Base-by-base conservation (phyloP, 1,140 invertebrate species). In the Notospermus geniculatus region DNA sequence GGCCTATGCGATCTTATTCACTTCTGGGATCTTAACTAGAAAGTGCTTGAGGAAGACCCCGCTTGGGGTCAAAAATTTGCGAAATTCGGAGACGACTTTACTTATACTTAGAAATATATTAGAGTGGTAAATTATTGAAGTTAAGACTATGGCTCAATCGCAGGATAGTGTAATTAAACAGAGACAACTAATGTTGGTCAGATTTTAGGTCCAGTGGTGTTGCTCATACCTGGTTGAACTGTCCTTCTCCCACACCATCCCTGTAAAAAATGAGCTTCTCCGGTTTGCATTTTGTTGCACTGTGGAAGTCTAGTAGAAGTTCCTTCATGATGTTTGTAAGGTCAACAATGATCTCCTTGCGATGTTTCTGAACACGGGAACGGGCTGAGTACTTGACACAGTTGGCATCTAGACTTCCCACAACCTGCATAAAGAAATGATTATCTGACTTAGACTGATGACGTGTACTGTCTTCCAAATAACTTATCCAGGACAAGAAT, bases 351-450 rank as follows among this genome's bases (percentile, higher is more conserved):
- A 97, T 94, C 82, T 98, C 95, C 64, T 75, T 43, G 65, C 93
- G 85, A 78, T 98, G 95, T 73, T 97, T 93, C 79, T 98, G 95
- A 53, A 98, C 95, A 54, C 95, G 86, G 53, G 98, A 95, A 25
- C 95, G 97, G 57, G 95, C 95, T 55, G 95, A 93, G 82, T 98
- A 98, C 22, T 95, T 86, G 43, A 91, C 94, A 4, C 95, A 95
- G 86, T 98, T 95, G 60, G 93, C 95, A 85, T 98, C 95, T 93
- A 98, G 97, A 41, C 92, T 95, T 54, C 93, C 95, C 2, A 98
- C 95, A 39, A 97, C 80, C 56, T 79, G 50, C 9, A 57, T 59
- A 45, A 15, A 22, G 9, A 64, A 4, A 57, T n/a, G n/a, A n/a
- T n/a, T n/a, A n/a, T n/a, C n/a, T n/a, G n/a, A n/a, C n/a, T n/a